Percentiles rank a stretch among this genome's conserved stretches.
Conservation (phyloP, 2,113 vertebrate genomes). For the Cacatua alba region DNA sequence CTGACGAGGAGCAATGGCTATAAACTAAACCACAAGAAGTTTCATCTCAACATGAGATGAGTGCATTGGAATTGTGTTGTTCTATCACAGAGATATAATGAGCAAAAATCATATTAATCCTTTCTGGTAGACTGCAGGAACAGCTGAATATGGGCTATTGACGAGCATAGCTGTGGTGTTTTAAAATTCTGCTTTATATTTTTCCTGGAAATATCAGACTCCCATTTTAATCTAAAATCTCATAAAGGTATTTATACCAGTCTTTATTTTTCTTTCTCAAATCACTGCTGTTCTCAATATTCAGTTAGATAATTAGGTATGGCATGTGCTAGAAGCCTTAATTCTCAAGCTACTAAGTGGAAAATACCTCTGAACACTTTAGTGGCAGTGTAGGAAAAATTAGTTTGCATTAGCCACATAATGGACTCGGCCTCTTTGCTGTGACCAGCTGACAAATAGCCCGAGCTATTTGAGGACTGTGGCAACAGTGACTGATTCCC, state of each 20-base stretch:
- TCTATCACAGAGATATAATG: not conserved
- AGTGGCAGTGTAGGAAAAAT: not conserved
- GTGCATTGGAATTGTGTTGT: not conserved
- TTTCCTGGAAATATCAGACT: conserved; percentile 16
- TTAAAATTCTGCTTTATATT: not conserved
- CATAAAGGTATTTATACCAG: not conserved
- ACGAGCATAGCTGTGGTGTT: not conserved
- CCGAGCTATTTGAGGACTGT: fast-evolving
- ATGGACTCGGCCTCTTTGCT: not conserved
- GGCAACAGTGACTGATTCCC: not conserved
- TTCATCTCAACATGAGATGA: not conserved
- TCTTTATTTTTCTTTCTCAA: conserved; percentile 12
- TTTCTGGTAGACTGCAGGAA: not conserved
- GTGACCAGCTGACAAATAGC: not conserved
- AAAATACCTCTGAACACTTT: not conserved
- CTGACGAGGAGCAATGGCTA: not conserved
- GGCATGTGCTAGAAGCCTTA: not conserved
- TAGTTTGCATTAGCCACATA: not conserved
- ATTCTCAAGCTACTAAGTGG: not conserved
- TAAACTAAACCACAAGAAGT: not conserved
- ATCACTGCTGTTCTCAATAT: not conserved
- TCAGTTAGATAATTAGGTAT: not conserved
- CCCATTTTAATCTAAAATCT: conserved; percentile 34
- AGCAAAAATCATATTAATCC: not conserved
- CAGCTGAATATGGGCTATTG: not conserved